These are phyloP conservation scores for Numida meleagris DNA, from an alignment of 2,113 vertebrate species.

Conservation along the genomic window DNA sequence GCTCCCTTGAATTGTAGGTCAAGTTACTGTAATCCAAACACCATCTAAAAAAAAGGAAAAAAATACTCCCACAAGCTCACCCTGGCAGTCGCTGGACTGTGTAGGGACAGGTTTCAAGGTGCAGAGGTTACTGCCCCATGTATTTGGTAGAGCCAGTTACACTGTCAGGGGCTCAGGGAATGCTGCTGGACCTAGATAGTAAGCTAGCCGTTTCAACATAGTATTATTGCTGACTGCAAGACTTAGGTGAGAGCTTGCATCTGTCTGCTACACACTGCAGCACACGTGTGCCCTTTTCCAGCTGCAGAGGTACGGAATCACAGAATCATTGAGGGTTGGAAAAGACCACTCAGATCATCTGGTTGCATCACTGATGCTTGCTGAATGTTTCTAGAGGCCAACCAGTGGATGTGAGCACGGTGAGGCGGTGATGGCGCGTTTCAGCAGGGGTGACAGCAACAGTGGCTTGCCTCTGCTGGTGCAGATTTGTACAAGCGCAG, in stretches of 20 bases:
- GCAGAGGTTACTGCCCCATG: accelerated
- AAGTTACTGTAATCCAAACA: not conserved
- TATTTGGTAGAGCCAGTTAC: not conserved
- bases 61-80: not conserved
- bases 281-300: not conserved
- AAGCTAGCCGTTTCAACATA: no score
- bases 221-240: not conserved
- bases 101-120: not conserved
- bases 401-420: no score
- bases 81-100: accelerated
- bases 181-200: not conserved
- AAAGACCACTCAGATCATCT: no score
- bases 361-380: no score
- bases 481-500: no score
- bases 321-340: no score
- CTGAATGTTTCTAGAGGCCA: no score
- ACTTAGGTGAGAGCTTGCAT: not conserved
- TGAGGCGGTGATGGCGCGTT: no score
- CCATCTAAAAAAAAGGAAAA: not conserved
- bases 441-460: no score
- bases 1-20: conserved; percentile 30
- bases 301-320: not conserved
- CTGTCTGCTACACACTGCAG: not conserved
- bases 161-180: not conserved
- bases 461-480: no score